Percentiles rank a stretch among this genome's conserved stretches.
These are phyloP conservation scores for Seriola quinqueradiata DNA, from an alignment of 2,113 vertebrate genomes.

Conservation along the genomic window DNA sequence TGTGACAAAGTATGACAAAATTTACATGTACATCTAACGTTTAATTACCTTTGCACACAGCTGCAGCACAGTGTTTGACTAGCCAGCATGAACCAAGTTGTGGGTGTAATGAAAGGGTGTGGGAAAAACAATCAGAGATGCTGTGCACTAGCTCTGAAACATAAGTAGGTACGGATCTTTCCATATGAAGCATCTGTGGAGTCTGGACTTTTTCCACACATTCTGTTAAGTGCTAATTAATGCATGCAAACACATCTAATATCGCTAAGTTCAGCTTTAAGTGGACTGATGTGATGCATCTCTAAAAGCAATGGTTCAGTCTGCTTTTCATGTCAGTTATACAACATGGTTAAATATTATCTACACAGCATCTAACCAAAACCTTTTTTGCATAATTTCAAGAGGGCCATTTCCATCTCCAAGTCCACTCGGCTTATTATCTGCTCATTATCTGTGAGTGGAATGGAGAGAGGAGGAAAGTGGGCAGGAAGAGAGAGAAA, in stretches of 20 bases:
- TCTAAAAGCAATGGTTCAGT: slow-evolving; percentile 22
- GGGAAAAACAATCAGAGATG: slow-evolving; percentile 21
- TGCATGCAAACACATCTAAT: slow-evolving; percentile 33
- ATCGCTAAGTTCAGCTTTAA: slow-evolving; percentile 45
- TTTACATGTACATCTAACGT: background rate
- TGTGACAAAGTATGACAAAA: slow-evolving; percentile 1
- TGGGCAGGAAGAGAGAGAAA: background rate
- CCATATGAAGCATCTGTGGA: slow-evolving; percentile 33
- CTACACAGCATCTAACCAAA: slow-evolving; percentile 19
- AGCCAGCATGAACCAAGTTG: slow-evolving; percentile 16
- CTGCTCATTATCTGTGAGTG: slow-evolving; percentile 28
- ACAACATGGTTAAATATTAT: slow-evolving; percentile 46
- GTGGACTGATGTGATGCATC: slow-evolving; percentile 33
- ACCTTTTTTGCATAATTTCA: slow-evolving; percentile 54
- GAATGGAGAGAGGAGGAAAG: slow-evolving; percentile 17
- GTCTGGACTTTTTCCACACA: slow-evolving; percentile 45
- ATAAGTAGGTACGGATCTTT: slow-evolving; percentile 41
- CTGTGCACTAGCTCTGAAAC: slow-evolving; percentile 33
- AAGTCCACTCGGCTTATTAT: slow-evolving; percentile 51
- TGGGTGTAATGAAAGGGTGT: slow-evolving; percentile 41
- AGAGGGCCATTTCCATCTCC: slow-evolving; percentile 49
- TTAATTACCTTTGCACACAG: slow-evolving; percentile 38
- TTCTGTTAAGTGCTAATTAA: slow-evolving; percentile 68
- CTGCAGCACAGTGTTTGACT: background rate
- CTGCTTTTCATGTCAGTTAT: slow-evolving; percentile 38